Base-by-base conservation (phyloP, 2,888 invertebrate genomes). In the Caenorhabditis panamensis region DNA sequence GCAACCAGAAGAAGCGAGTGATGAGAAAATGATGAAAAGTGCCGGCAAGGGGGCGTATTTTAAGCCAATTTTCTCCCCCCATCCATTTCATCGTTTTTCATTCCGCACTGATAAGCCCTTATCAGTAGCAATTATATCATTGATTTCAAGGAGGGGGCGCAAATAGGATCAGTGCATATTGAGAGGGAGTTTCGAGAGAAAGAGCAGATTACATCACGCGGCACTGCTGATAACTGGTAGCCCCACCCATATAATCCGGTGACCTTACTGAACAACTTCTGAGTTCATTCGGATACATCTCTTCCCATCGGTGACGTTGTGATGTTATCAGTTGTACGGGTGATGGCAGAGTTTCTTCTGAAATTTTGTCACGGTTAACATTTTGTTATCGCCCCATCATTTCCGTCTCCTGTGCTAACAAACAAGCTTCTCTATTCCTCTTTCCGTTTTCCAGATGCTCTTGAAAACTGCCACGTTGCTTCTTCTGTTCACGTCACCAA, bases 21-120 rank as follows among this genome's bases (percentile, higher is more conserved):
- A 53, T 22, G 24, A 51, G 41, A 49, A 2, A 49, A 24, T 56
- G 56, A 56, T 56, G 54, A 62, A 63, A 71, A 56, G n/a, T 62
- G 37, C 4, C 63, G 36, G 47, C 11, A 47, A 31, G 58, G 47
- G 63, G 72, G 63, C 63, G 72, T 64, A 64, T 64, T 72, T 72
- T 58, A 72, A 64, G 62, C 54, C 61, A 54, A 62, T 56, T 63
- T 41, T 22, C 36, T 62, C 61, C 13, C 11, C 37, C 53, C n/a
- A 53, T 22, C 53, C 53, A 26, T 22, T 26, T 26, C 47, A 11
- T 37, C 51, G 16, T 24, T 59, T 59, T 24, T n/a, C 59, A 71
- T n/a, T n/a, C n/a, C n/a, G n/a, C n/a, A n/a, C 62, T 62, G 72
- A 63, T 72, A 72, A 72, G 1, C 24, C 24, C 26, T 69, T 69